Evolutionary conservation across 2,113 vertebrate species (phyloP).

Genomic region (Synodontis membranacea): DNA sequence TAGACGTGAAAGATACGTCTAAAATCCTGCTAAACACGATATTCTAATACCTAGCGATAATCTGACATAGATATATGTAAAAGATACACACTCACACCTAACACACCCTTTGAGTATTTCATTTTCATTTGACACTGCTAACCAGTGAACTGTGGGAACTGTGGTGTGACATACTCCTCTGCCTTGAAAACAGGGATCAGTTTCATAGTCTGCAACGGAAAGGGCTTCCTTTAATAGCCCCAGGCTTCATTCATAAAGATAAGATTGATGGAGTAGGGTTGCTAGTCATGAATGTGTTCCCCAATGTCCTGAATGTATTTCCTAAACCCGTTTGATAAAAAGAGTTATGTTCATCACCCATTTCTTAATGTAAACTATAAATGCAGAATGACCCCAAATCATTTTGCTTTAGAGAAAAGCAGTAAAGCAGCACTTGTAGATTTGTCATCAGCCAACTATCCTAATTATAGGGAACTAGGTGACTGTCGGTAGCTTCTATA

Average conservation of each 20-base stretch:
- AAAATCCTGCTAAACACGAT: neutral
- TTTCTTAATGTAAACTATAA: neutral
- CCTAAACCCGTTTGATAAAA: neutral
- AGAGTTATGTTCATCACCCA: neutral
- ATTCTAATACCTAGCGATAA: neutral
- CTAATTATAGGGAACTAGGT: neutral
- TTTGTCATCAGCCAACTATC: neutral
- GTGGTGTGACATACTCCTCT: constrained; percentile 25
- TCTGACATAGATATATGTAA: constrained; percentile 50
- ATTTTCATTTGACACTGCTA: constrained; percentile 39
- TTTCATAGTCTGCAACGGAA: constrained; percentile 17
- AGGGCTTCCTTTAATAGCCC: constrained; percentile 23
- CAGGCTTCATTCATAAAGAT: constrained; percentile 35
- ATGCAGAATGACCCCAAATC: neutral
- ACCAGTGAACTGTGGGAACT: constrained; percentile 47
- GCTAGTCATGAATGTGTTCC: neutral
- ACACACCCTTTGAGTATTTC: constrained; percentile 24
- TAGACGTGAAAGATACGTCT: constrained; percentile 14
- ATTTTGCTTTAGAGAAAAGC: neutral
- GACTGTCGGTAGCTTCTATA: neutral
- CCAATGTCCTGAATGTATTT: neutral
- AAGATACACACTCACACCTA: constrained; percentile 41
- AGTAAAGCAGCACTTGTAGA: neutral
- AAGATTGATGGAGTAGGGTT: neutral
- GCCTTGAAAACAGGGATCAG: constrained; percentile 20